Base-by-base conservation (phyloP, 2,888 invertebrate genomes). In the Punctoribates punctum region DNA sequence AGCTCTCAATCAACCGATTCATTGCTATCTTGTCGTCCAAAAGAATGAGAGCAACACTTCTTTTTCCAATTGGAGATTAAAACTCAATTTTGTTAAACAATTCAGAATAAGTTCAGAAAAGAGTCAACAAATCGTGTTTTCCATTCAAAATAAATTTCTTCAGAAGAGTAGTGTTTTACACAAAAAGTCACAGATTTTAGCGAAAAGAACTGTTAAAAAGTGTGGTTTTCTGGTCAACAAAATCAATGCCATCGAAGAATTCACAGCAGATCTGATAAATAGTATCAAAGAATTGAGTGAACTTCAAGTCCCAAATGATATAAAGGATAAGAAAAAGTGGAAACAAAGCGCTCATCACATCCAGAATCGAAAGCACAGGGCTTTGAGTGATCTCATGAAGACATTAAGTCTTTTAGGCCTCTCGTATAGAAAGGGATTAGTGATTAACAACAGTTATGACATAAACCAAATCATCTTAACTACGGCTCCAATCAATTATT, bases 341-440 rank as follows among this genome's bases (percentile, higher is more conserved):
- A 77, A 79, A 34, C 78, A 77, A 67, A 75, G 73, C 34, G 48
- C 62, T 13, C 13, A 67, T 62, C 73, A 65, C 38, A 77, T 79
- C 48, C 77, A 73, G 13, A 73, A 77, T 42, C 27, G 65, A 17
- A 79, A 79, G 34, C 89, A 92, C 42, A 90, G 92, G 84, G 90
- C 91, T 0, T 84, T 97, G 0, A 88, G 92, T 0, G 94, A 95
- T 84, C 86, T 96, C 65, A 96, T 96, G 83, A 93, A 92, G 83
- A 87, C 88, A 29, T 85, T 98, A 0, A 83, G 88, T 0, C 88
- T 88, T 77, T 81, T 83, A 75, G 84, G 84, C 0, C 83, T 96
- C 1, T 94, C 91, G 62, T 93, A 91, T 82, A 88, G 91, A 78
- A 89, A 89, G 0, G 96, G 96, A 1, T 85, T 91, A 9, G 81